These are phyloP conservation scores for Stegodyphus dumicola DNA, from an alignment of 1,140 invertebrate genomes.

Conservation along the genomic window DNA sequence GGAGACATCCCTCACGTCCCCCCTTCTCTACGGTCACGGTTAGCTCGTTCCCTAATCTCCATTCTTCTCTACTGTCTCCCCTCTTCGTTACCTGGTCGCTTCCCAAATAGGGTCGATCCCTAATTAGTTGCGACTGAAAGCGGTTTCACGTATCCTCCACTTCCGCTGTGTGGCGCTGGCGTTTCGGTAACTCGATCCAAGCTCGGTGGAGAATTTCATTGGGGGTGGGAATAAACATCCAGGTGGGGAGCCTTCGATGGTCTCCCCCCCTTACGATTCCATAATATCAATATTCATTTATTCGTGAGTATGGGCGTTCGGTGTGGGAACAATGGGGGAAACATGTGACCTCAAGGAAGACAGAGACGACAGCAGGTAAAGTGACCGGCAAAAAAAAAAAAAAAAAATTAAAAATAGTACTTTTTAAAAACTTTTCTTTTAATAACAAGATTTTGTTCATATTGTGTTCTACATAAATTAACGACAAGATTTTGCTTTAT, in stretches of 20 bases:
- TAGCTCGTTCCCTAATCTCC: constrained; percentile 47
- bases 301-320: not conserved
- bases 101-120: constrained; percentile 21
- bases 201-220: constrained; percentile 35
- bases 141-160: constrained; percentile 43
- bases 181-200: constrained; percentile 24
- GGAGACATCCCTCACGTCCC: not conserved
- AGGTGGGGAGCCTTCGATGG: constrained; percentile 2
- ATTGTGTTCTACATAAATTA: no score
- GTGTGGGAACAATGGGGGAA: not conserved
- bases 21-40: constrained; percentile 17
- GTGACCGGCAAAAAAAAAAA: not conserved
- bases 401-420: not conserved
- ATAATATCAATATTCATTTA: constrained; percentile 52
- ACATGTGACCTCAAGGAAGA: not conserved
- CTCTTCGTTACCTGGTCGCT: constrained; percentile 18
- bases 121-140: constrained; percentile 53
- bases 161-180: constrained; percentile 60
- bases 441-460: not conserved
- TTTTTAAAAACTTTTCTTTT: not conserved
- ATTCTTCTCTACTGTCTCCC: constrained; percentile 29
- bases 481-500: no score
- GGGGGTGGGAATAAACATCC: constrained; percentile 24
- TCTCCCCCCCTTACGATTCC: not conserved
- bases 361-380: not conserved